A percentile compares a stretch with the other conserved stretches of the same genome.
These are phyloP conservation scores for Listrodromus nycthemerus DNA, from an alignment of 2,888 invertebrate genomes.

Conservation along the genomic window DNA sequence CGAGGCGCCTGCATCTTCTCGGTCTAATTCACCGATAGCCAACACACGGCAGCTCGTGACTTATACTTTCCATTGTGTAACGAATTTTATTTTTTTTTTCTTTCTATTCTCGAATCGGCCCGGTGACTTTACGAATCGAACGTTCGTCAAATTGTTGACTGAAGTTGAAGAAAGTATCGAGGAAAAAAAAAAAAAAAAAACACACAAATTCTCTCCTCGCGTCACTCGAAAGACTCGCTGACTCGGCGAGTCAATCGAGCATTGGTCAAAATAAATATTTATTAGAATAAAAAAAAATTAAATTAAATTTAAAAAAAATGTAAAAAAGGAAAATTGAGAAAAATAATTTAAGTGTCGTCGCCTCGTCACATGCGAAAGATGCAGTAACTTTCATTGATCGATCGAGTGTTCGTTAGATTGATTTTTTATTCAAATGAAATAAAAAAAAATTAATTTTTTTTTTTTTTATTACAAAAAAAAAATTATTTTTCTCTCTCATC, in stretches of 20 bases:
- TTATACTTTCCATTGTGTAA: conserved; percentile 84
- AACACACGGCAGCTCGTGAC: conserved; percentile 73
- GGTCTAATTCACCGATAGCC: conserved; percentile 83
- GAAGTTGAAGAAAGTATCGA: neutral
- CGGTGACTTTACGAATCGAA: neutral
- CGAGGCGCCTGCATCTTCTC: conserved; percentile 76
- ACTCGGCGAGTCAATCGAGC: neutral
- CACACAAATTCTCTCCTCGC: no score
- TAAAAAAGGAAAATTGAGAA: no score
- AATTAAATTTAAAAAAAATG: neutral
- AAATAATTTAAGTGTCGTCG: neutral
- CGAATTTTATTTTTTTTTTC: conserved; percentile 74
- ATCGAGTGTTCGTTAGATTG: neutral
- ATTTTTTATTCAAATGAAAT: neutral
- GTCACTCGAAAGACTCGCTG: neutral
- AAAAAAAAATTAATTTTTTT: conserved; percentile 5
- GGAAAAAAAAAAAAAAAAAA: neutral
- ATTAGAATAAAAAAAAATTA: no score
- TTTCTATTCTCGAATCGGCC: conserved; percentile 1
- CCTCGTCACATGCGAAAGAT: no score
- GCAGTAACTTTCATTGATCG: neutral
- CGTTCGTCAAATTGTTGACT: conserved; percentile 1
- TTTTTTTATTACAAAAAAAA: conserved; percentile 13
- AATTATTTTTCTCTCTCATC: no score
- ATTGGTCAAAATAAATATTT: neutral